Evolutionary conservation across 2,113 vertebrate species (phyloP), one percentile per base, ranked within the genome.

Genomic region (Garra rufa): DNA sequence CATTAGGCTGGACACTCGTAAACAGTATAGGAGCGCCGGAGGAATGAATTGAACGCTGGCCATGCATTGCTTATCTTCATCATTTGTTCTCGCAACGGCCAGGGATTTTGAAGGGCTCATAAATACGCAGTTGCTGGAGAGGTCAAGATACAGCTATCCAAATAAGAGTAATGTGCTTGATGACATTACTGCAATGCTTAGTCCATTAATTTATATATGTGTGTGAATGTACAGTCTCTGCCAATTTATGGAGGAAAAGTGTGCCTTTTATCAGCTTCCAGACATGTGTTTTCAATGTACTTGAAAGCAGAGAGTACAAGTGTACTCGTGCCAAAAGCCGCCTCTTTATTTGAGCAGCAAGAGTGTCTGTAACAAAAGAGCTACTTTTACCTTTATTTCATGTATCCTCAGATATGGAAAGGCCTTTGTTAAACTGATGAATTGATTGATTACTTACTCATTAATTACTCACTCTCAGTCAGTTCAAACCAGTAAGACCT

Each of bases 261-360:
- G 89, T 90, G 88, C 84, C 91, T 92, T 92, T 93, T 89, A 94
- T 92, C 90, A 84, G 86, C 73, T 81, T 92, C 90, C 92, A 92
- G 86, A 92, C 92, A 94, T 94, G 90, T 94, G 94, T 94, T 94
- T 94, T 85, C 87, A 93, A 93, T 93, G 86, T 91, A 91, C 90
- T 89, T 90, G 90, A 92, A 92, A 93, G 90, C 89, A 46, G 55
- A 85, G 83, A 90, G 75, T 83, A 87, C 79, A 88, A 34, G 52
- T 86, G 76, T 86, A 82, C 76, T 65, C 41, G n/a, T 74, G 84
- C 89, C 86, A 88, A 83, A 88, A 83, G 28, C 78, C 83, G 78
- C 70, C 74, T 86, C 73, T 79, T 85, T 83, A 79, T 86, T 86
- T 83, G 43, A 82, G 19, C 80, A 71, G 87, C 70, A 78, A 46